A percentile compares a stretch with the other conserved stretches of the same genome.
These are phyloP conservation scores for Psilopogon haemacephalus DNA, from an alignment of 2,113 vertebrate species.

Conservation along the genomic window DNA sequence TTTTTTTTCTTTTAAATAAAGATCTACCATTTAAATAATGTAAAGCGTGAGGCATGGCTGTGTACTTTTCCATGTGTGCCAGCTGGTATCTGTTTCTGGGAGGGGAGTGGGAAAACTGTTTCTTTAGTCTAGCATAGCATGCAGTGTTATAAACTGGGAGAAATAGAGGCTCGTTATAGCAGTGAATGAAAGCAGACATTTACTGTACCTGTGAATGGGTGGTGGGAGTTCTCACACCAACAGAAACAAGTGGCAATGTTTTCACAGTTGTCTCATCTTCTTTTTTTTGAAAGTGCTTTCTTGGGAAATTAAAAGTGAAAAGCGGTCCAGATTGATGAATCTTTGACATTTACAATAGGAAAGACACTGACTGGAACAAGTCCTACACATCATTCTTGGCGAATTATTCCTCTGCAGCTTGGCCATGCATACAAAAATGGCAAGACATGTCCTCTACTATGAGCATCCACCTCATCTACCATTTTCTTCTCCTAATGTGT, in stretches of 20 bases:
- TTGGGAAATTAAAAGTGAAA: conserved; percentile 28
- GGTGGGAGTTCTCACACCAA: not conserved
- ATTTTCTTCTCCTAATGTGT: not conserved
- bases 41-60: not conserved
- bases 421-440: not conserved
- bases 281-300: not conserved
- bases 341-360: not conserved
- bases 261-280: not conserved
- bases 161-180: not conserved
- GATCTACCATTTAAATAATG: not conserved
- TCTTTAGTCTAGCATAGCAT: not conserved
- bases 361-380: not conserved
- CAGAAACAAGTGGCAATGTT: not conserved
- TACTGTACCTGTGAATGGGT: conserved; percentile 7
- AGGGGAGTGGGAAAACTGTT: not conserved
- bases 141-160: not conserved
- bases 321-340: not conserved
- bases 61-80: not conserved
- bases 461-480: not conserved
- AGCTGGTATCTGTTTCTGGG: not conserved
- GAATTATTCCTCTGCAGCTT: not conserved
- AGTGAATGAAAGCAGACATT: not conserved
- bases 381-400: not conserved
- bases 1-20: not conserved
- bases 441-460: not conserved